Evolutionary conservation across 2,888 invertebrate species (phyloP).

Genomic region (Criorhina ranunculi): DNA sequence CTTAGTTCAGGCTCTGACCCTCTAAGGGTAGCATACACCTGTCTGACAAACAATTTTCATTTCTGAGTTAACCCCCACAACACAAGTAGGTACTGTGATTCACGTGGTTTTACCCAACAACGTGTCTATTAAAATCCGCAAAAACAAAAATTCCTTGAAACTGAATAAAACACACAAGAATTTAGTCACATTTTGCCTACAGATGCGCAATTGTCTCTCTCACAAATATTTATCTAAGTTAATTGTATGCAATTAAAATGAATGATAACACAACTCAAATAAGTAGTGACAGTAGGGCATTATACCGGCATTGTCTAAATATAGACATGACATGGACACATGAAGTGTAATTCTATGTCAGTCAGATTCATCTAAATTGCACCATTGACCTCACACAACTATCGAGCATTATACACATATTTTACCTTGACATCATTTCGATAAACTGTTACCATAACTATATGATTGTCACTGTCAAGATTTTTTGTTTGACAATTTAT

Average conservation of each 20-base stretch:
- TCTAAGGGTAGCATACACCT: too few relatives aligned
- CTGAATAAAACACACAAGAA: background rate
- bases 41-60: too few relatives aligned
- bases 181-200: constrained; percentile 33
- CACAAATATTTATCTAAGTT: constrained; percentile 30
- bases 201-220: constrained; percentile 27
- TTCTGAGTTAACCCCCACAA: background rate
- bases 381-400: constrained; percentile 35
- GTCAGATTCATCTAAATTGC: constrained; percentile 21
- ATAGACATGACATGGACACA: constrained; percentile 52
- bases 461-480: background rate
- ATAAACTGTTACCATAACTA: constrained; percentile 10
- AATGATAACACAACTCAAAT: constrained; percentile 16
- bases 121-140: background rate
- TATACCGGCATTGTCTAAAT: constrained; percentile 23
- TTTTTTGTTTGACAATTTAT: constrained; percentile 1
- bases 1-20: too few relatives aligned
- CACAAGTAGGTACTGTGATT: background rate
- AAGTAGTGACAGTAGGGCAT: background rate
- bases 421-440: constrained; percentile 39
- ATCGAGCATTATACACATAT: background rate
- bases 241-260: constrained; percentile 46
- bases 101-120: background rate
- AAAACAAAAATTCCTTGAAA: constrained; percentile 17
- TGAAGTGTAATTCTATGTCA: background rate